A percentile compares a stretch with the other conserved stretches of the same genome.
Evolutionary conservation across 2,113 vertebrate species (phyloP).

Genomic region (Psammodynastes pulverulentus): DNA sequence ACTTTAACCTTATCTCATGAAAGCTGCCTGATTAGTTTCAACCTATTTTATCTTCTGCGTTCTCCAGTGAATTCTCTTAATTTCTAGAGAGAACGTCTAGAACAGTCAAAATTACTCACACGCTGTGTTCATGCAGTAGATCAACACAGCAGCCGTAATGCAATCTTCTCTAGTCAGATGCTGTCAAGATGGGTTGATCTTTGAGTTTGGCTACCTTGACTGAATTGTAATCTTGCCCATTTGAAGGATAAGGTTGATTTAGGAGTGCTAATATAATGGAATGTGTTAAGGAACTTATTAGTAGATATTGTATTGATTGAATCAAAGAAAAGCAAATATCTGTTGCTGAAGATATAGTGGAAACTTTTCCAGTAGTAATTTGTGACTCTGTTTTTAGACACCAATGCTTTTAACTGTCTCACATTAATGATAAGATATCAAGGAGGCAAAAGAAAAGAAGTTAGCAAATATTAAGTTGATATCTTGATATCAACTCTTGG

Average conservation of each 20-base stretch:
- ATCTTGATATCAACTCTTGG: no score
- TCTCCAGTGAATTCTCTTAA: neutral
- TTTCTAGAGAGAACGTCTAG: neutral
- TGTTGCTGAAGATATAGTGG: neutral
- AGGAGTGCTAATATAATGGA: neutral
- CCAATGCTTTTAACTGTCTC: neutral
- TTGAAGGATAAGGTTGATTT: neutral
- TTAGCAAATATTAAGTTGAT: no score
- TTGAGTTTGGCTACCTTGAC: neutral
- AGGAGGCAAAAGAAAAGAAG: neutral
- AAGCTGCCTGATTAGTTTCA: neutral
- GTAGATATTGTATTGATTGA: neutral
- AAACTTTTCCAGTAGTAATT: neutral
- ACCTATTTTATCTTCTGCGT: neutral
- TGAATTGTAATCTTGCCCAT: neutral
- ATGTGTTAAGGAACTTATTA: neutral
- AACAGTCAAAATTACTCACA: neutral
- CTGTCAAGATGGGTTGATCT: neutral
- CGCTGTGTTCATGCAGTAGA: neutral
- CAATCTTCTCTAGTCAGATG: neutral
- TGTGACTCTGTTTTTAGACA: neutral
- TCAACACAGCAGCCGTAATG: neutral
- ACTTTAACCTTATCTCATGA: slow-evolving; percentile 6
- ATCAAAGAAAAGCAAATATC: neutral
- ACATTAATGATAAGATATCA: neutral